Conservation (phyloP, 2,113 vertebrate species). For the Ctenomys sociabilis region DNA sequence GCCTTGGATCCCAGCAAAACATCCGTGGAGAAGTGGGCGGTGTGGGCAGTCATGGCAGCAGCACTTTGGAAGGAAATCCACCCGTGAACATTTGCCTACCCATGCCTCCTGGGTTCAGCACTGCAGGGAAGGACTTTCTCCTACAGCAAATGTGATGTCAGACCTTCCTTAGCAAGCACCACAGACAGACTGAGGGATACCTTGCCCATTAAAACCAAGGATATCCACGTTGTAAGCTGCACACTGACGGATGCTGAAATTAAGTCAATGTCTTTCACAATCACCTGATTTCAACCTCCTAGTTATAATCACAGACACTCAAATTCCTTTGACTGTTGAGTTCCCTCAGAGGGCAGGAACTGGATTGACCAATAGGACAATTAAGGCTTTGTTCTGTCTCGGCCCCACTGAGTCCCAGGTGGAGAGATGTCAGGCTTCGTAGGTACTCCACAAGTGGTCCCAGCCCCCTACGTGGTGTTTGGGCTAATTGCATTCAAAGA, state of each 20-base stretch:
- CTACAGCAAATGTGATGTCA: background rate
- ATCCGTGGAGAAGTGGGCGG: background rate
- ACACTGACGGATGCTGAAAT: constrained; percentile 1
- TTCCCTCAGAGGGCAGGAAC: background rate
- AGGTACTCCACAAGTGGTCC: background rate
- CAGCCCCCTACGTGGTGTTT: background rate
- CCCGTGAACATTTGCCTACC: background rate
- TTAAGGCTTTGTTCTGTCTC: background rate
- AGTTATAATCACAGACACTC: constrained; percentile 27
- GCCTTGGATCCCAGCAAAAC: background rate
- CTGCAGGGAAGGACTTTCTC: background rate
- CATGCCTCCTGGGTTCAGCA: background rate
- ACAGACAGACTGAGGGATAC: background rate
- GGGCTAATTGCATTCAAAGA: constrained; percentile 13
- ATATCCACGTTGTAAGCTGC: background rate
- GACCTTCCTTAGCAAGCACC: background rate
- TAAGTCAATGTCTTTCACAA: background rate
- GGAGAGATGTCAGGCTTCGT: constrained; percentile 16
- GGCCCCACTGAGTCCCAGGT: background rate
- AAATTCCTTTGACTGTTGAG: background rate
- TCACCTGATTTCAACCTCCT: constrained; percentile 16
- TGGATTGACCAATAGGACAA: background rate
- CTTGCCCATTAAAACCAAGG: background rate
- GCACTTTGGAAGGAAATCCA: background rate
- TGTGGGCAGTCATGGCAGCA: background rate